phyloP scores from a whole-genome alignment of 2,797 vertebrate genomes.

The Cephalopachus bancanus region DNA sequence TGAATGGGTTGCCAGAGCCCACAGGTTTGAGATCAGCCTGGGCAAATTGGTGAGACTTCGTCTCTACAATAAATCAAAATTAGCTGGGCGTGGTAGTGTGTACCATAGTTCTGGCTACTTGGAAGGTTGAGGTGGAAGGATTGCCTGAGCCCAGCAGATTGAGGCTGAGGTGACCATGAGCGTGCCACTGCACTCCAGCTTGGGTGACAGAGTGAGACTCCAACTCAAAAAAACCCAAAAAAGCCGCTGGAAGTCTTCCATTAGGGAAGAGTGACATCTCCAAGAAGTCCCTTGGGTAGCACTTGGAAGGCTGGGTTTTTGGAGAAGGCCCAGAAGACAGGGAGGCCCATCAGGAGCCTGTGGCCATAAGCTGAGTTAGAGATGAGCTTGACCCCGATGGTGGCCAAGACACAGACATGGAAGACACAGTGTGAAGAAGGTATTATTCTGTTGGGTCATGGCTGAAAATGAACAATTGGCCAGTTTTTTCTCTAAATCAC shows the following conservation, averaged over 20 bases:
- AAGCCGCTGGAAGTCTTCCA: background rate
- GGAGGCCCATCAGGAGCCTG: background rate
- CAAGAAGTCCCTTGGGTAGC: background rate
- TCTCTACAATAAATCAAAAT: no score
- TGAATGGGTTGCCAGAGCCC: no score
- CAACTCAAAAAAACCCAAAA: background rate
- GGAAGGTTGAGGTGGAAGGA: no score
- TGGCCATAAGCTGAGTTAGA: background rate
- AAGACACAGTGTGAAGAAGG: background rate
- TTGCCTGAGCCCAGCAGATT: no score
- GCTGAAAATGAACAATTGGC: background rate
- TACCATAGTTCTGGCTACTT: no score
- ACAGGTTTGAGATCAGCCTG: no score
- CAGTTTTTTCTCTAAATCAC: background rate
- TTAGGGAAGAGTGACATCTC: background rate
- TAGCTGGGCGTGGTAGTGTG: no score
- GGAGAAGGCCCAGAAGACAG: background rate
- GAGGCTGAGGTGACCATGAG: no score
- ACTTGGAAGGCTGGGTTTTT: background rate
- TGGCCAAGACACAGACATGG: accelerated
- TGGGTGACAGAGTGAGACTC: no score
- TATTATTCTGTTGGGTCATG: background rate
- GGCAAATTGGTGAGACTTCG: no score
- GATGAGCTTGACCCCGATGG: background rate
- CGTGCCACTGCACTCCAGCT: no score